Base-by-base conservation (phyloP, 2,113 vertebrate species). In the Typhlomys cinereus region DNA sequence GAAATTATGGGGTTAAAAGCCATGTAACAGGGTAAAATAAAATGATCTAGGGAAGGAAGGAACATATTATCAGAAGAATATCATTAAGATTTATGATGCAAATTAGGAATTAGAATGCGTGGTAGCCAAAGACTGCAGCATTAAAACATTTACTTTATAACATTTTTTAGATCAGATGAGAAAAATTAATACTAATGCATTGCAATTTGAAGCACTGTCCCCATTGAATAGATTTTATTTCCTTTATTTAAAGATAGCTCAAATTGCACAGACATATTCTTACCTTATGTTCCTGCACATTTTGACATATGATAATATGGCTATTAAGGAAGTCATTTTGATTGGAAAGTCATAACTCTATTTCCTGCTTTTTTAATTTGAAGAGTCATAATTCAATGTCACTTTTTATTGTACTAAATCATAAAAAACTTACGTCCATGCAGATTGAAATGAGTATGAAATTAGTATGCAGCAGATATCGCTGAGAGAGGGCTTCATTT, bases 381-480 rank as follows among this genome's bases (percentile, higher is more conserved):
- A 97, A 81, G 31, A 94, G 62, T 48, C 39, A 79, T 85, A 94
- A 78, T 85, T 85, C 88, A 95, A 75, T 86, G 25, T 6, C 20
- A 89, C 89, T 90, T 93, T 95, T 92, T 87, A 89, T 78, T 93
- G 6, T 59, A 93, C 64, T 15, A n/a, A 5, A 90, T 64, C 31
- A 75, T 76, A 94, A 90, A 96, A n/a, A 29, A 88, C 87, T 92
- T 96, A 4, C 79, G 96, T 97, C 34, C 69, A 15, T 34, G 88
- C 23, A 88, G 69, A 76, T 12, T 96, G 73, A 93, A 96, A 86
- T 91, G 90, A 89, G 83, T 96, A 39, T 64, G 75, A 95, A 96
- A 84, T 75, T 84, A 52, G 27, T 61, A 95, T 70, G 7, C 23
- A 15, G 14, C 74, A n/a, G 89, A 34, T 64, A 48, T 79, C 82